A percentile compares a stretch with the other conserved stretches of the same genome.
Evolutionary conservation across 2,888 invertebrate species (phyloP).

Genomic region (Piscicola geometra): DNA sequence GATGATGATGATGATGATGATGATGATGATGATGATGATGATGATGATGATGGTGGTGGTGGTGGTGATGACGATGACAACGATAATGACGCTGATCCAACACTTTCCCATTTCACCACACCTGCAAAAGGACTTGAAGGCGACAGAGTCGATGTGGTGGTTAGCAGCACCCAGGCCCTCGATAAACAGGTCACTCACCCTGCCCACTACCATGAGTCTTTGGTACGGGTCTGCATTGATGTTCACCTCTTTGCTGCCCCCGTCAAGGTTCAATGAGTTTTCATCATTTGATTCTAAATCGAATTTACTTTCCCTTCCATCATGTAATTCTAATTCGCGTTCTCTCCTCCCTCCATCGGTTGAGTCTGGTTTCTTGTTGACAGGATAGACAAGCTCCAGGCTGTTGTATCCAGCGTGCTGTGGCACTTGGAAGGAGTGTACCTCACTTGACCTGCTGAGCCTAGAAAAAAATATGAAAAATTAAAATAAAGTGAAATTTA

Average conservation of each 20-base stretch:
- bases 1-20: constrained; percentile 24
- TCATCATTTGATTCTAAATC: neutral
- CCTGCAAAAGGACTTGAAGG: constrained; percentile 2
- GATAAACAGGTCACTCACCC: neutral
- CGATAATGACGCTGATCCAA: too few species aligned
- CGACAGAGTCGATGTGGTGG: neutral
- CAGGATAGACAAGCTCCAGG: constrained; percentile 46
- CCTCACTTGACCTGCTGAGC: too few species aligned
- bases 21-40: constrained; percentile 15
- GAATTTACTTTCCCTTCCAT: neutral
- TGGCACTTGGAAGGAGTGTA: neutral
- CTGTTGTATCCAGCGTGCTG: constrained; percentile 31
- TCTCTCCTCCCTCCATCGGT: too few species aligned
- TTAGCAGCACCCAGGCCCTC: neutral
- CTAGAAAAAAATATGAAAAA: too few species aligned
- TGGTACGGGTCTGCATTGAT: neutral
- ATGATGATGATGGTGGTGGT: constrained; percentile 14
- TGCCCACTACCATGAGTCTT: neutral
- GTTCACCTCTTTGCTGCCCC: neutral
- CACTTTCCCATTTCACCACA: too few species aligned
- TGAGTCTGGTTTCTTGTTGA: too few species aligned
- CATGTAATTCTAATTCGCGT: neutral
- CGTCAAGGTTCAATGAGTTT: neutral
- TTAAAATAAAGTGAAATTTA: too few species aligned
- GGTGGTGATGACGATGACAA: too few species aligned